These are phyloP conservation scores for Drosophila hydei DNA, from an alignment of 1,140 invertebrate species.

Conservation along the genomic window DNA sequence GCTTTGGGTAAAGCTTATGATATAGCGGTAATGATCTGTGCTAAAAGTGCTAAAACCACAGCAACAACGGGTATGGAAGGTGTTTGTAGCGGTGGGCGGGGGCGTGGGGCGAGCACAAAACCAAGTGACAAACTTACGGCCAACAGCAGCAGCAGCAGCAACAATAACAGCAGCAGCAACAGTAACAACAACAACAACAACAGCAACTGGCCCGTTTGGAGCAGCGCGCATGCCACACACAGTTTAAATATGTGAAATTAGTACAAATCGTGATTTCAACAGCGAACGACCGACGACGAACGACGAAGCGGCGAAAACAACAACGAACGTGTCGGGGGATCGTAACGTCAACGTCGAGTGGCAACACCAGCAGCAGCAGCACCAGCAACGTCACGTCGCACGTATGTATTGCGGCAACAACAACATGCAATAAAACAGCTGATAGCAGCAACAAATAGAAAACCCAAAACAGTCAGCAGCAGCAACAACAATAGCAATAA, in stretches of 20 bases:
- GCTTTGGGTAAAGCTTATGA: slow-evolving; percentile 42
- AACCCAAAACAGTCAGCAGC: slow-evolving; percentile 50
- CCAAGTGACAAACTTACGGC: slow-evolving; percentile 81
- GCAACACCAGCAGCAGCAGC: slow-evolving; percentile 51
- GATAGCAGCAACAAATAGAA: slow-evolving; percentile 74
- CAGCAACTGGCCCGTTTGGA: slow-evolving; percentile 78
- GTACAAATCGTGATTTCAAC: slow-evolving; percentile 84
- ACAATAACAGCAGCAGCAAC: slow-evolving; percentile 52
- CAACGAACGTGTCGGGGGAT: slow-evolving; percentile 58
- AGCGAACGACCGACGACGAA: slow-evolving; percentile 82
- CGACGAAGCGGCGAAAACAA: slow-evolving; percentile 75
- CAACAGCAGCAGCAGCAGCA: slow-evolving; percentile 62
- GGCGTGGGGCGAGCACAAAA: slow-evolving; percentile 48
- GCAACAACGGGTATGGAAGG: slow-evolving; percentile 49
- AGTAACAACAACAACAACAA: slow-evolving; percentile 54
- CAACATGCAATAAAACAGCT: slow-evolving; percentile 79
- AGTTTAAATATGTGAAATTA: slow-evolving; percentile 84
- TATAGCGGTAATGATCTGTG: slow-evolving; percentile 36
- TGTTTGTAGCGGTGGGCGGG: slow-evolving; percentile 36
- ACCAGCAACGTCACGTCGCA: slow-evolving; percentile 56
- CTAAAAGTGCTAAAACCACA: slow-evolving; percentile 32
- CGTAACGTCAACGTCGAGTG: slow-evolving; percentile 55
- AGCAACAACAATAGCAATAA: slow-evolving; percentile 40
- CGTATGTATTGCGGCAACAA: slow-evolving; percentile 56
- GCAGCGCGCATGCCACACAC: slow-evolving; percentile 83